Percentiles rank a stretch among this genome's conserved stretches.
phyloP scores from a whole-genome alignment of 2,113 vertebrate species.

The Cyprinodon variegatus region DNA sequence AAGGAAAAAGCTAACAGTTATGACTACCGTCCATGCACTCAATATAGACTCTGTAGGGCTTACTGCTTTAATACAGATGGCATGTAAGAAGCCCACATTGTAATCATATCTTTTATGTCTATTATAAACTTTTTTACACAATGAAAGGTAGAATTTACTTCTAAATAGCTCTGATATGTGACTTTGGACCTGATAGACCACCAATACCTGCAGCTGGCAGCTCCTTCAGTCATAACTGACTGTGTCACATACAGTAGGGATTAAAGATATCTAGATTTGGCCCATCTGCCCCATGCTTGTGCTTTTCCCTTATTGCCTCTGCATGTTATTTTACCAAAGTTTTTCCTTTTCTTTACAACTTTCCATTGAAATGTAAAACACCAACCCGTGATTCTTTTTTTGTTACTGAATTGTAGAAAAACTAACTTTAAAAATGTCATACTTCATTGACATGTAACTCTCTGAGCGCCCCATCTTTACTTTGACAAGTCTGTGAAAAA shows the following conservation, averaged over 20 bases:
- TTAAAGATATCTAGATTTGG: neutral
- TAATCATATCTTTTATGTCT: neutral
- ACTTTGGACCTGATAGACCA: neutral
- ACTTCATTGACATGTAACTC: neutral
- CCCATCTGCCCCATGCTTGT: too few relatives aligned
- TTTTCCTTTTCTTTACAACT: neutral
- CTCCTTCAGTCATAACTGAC: too few relatives aligned
- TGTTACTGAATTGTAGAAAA: neutral
- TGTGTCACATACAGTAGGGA: too few relatives aligned
- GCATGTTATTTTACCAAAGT: too few relatives aligned
- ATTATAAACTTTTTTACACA: neutral
- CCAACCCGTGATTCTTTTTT: neutral
- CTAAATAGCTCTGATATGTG: too few relatives aligned
- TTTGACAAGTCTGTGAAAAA: conserved; percentile 5
- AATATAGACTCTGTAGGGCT: too few relatives aligned
- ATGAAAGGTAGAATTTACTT: neutral
- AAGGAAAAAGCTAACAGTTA: too few relatives aligned
- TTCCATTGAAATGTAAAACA: neutral
- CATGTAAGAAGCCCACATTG: neutral
- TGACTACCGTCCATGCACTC: too few relatives aligned
- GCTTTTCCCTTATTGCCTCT: too few relatives aligned
- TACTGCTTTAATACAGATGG: too few relatives aligned
- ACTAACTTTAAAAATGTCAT: neutral
- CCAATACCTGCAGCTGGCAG: too few relatives aligned
- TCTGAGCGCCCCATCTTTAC: neutral